Base-by-base conservation (phyloP, 2,113 vertebrate genomes). In the Pituophis catenifer region DNA sequence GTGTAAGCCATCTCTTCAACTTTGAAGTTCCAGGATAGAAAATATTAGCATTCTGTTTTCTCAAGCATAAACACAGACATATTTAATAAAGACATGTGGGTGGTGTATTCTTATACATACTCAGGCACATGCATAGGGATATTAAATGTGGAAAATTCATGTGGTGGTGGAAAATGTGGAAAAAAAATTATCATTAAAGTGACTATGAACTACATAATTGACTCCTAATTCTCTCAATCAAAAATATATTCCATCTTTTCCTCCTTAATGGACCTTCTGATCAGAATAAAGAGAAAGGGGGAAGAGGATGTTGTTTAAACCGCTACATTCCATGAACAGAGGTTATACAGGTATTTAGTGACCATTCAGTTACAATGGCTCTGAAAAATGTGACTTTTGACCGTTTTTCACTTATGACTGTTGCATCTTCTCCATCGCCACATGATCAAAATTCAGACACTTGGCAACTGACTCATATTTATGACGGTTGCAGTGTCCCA, bases 1-100 rank as follows among this genome's bases (percentile, higher is more conserved):
- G 70, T 91, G 92, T 59, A 96, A 54, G 86, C 19, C 44, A 93
- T 92, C 88, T 95, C 95, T 89, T 88, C 91, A 93, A 89, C 24
- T 81, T 21, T 92, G 59, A 0, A 12, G 91, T 93, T 89, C 93
- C 15, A 50, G 91, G 11, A 1, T 0, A 2, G 93, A 90, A 55
- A 89, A 87, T 94, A 93, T 59, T 26, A 70, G 81, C 94, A 87
- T 81, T 94, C 86, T 94, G 88, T 94, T 95, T 86, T 91, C 95
- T 93, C 94, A 94, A 92, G 93, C 9, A 57, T 85, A 48, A n/a
- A 44, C 48, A 58, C 1, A 52, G 13, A 15, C 33, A 89, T 62
- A 4, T 48, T 26, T 57, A 50, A 15, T 29, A 53, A 38, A 53
- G n/a, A 57, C 3, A 26, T 3, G 6, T n/a, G 89, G 29, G 13